These are phyloP conservation scores for Ascaphus truei DNA, from an alignment of 2,113 vertebrate genomes.

Conservation along the genomic window DNA sequence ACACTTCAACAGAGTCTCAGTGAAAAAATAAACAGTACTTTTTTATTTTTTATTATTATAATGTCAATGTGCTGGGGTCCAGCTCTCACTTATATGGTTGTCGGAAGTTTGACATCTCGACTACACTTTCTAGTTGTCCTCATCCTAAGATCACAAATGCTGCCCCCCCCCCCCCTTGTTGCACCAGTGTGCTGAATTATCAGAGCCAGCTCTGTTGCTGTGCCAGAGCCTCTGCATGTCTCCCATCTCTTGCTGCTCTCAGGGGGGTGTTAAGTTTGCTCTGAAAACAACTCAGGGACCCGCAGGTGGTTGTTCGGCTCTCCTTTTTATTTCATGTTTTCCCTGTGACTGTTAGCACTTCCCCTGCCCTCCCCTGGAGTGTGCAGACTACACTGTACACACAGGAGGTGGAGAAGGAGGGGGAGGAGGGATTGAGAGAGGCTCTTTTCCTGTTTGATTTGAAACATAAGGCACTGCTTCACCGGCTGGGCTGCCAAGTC, in stretches of 20 bases:
- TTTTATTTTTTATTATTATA: too few relatives aligned
- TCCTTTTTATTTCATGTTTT: constrained; percentile 30
- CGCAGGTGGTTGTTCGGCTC: constrained; percentile 62
- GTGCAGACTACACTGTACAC: constrained; percentile 23
- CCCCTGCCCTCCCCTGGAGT: constrained; percentile 14
- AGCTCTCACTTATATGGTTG: too few relatives aligned
- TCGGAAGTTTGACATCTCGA: too few relatives aligned
- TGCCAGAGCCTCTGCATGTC: constrained; percentile 17
- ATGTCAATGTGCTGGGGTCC: too few relatives aligned
- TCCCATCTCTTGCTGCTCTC: constrained; percentile 40
- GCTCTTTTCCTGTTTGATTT: constrained; percentile 32
- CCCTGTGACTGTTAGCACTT: constrained; percentile 31
- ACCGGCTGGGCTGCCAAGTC: constrained; percentile 8
- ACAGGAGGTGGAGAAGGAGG: constrained; percentile 16
- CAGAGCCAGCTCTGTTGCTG: too few relatives aligned
- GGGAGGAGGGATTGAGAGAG: background rate
- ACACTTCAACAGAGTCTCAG: too few relatives aligned
- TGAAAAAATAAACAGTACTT: too few relatives aligned
- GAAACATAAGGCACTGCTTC: constrained; percentile 24
- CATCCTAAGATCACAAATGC: too few relatives aligned
- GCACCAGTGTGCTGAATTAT: too few relatives aligned
- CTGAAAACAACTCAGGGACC: constrained; percentile 39
- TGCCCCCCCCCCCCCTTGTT: too few relatives aligned
- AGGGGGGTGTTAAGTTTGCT: constrained; percentile 31
- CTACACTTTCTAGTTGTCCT: too few relatives aligned